A percentile compares a stretch with the other conserved stretches of the same genome.
Conservation (phyloP, 2,888 invertebrate species). For the Drosophila barbarae region DNA sequence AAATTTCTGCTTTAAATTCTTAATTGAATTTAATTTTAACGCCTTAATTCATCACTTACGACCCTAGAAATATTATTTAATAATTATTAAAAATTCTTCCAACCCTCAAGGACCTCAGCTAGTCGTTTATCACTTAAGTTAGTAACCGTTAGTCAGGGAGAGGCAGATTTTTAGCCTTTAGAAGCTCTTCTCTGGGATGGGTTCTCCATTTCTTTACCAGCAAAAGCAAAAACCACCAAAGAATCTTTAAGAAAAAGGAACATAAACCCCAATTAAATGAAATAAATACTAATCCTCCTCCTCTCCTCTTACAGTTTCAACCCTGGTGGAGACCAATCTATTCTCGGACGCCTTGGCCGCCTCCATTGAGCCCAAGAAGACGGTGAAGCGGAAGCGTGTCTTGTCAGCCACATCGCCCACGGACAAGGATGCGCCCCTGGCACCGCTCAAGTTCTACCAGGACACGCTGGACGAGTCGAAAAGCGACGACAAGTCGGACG, state of each 20-base stretch:
- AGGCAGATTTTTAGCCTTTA: not conserved
- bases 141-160: not conserved
- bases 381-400: constrained; percentile 89
- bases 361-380: constrained; percentile 86
- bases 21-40: not conserved
- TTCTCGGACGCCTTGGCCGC: constrained; percentile 95
- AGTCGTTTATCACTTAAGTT: not conserved
- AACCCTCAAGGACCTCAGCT: no score
- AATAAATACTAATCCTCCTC: constrained; percentile 5
- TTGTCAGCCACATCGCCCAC: constrained; percentile 80
- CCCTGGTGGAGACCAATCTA: constrained; percentile 93
- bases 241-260: not conserved
- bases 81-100: no score
- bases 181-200: not conserved
- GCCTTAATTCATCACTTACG: no score
- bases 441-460: constrained; percentile 91
- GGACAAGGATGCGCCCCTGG: constrained; percentile 84
- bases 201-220: not conserved
- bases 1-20: not conserved
- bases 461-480: constrained; percentile 87
- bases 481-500: constrained; percentile 70
- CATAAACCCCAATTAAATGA: not conserved
- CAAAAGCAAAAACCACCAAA: constrained; percentile 45
- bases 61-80: not conserved
- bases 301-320: constrained; percentile 82